Percentiles rank a stretch among this genome's conserved stretches.
Conservation (phyloP, 2,888 invertebrate genomes). For the Rhingia campestris region DNA sequence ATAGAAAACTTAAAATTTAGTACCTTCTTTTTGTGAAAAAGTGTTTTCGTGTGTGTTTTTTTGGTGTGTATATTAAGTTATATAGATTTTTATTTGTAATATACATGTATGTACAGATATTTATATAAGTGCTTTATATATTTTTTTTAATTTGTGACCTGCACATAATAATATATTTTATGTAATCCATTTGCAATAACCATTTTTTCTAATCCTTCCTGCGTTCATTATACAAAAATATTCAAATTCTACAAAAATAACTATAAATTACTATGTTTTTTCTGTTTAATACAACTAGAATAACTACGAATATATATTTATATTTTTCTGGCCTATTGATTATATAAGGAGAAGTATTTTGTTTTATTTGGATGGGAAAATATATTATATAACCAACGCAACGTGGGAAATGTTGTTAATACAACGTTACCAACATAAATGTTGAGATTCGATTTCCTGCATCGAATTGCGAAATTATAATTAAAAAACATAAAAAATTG, state of each 20-base stretch:
- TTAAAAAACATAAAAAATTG: neutral
- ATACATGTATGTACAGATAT: constrained; percentile 52
- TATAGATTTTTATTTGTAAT: constrained; percentile 17
- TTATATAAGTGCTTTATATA: constrained; percentile 49
- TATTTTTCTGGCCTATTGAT: constrained; percentile 7
- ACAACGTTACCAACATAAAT: constrained; percentile 20
- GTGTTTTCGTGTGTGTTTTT: constrained; percentile 57
- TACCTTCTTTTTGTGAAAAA: constrained; percentile 53
- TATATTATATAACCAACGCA: constrained; percentile 12
- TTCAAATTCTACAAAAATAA: constrained; percentile 51
- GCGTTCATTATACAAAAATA: constrained; percentile 55
- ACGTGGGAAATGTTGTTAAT: constrained; percentile 3
- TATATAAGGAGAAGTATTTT: neutral
- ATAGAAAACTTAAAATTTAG: constrained; percentile 67
- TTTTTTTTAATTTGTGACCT: constrained; percentile 53
- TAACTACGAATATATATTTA: neutral
- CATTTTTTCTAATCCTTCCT: constrained; percentile 5
- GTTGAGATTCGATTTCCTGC: constrained; percentile 53
- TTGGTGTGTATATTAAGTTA: constrained; percentile 22
- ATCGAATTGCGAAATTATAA: constrained; percentile 37
- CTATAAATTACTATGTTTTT: constrained; percentile 25
- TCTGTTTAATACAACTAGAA: neutral
- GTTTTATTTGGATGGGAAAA: neutral
- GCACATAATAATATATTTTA: constrained; percentile 51
- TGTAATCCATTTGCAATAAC: constrained; percentile 29